A percentile compares a stretch with the other conserved stretches of the same genome.
These are phyloP conservation scores for Cosmopolites sordidus DNA, from an alignment of 2,888 invertebrate genomes.

Conservation along the genomic window DNA sequence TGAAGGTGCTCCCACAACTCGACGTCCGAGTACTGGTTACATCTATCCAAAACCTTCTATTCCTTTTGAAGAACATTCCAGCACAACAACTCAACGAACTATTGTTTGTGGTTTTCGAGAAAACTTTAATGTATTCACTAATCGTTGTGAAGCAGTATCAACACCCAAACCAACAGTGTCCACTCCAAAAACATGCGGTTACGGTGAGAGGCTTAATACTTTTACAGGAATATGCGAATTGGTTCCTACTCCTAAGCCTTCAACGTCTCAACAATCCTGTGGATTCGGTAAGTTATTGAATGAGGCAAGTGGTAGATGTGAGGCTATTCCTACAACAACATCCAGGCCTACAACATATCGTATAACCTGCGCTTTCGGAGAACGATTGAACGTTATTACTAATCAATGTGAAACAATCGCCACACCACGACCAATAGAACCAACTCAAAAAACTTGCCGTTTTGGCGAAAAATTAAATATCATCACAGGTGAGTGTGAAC, in stretches of 20 bases:
- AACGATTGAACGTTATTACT: conserved; percentile 9
- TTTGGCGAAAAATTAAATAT: conserved; percentile 10
- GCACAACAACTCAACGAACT: background rate
- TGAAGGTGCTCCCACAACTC: conserved; percentile 2
- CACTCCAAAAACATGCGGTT: background rate
- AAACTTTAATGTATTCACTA: background rate
- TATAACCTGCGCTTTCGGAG: conserved; percentile 7
- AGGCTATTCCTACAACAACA: background rate
- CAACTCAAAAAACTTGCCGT: conserved; percentile 2
- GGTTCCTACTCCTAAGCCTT: background rate
- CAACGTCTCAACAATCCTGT: background rate
- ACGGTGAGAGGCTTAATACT: background rate
- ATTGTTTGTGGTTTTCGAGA: conserved; percentile 5
- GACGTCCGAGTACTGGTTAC: background rate
- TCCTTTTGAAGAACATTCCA: no score
- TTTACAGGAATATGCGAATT: background rate
- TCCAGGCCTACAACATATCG: background rate
- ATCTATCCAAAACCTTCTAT: background rate
- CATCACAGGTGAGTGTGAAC: conserved; percentile 5
- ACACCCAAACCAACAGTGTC: conserved; percentile 8
- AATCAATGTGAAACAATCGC: conserved; percentile 10
- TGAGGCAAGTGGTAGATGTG: conserved; percentile 18
- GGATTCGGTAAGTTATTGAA: conserved; percentile 5
- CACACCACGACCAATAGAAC: conserved; percentile 4
- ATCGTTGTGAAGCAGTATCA: conserved; percentile 17